Percentiles rank a stretch among this genome's conserved stretches.
Conservation (phyloP, 2,888 invertebrate species). For the Congeria kusceri region DNA sequence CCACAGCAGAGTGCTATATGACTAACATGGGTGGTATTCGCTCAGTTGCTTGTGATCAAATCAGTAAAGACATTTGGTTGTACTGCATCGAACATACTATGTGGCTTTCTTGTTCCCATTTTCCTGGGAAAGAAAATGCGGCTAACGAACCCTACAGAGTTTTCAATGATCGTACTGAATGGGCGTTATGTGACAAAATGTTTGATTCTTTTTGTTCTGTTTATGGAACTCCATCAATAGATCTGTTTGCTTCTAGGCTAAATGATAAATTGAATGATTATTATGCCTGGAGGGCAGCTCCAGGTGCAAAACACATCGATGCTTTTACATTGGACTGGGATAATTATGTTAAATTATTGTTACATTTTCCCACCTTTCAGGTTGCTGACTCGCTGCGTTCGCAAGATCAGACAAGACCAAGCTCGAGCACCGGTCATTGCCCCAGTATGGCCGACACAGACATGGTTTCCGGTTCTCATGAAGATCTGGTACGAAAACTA, state of each 20-base stretch:
- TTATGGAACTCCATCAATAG: slow-evolving; percentile 15
- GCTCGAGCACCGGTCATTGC: slow-evolving; percentile 38
- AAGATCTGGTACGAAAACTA: slow-evolving; percentile 2
- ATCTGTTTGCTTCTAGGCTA: slow-evolving; percentile 37
- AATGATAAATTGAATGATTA: slow-evolving; percentile 24
- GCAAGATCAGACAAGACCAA: slow-evolving; percentile 36
- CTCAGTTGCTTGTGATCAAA: background rate
- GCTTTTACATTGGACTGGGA: slow-evolving; percentile 32
- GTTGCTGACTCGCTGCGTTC: slow-evolving; percentile 10
- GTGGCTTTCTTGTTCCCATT: slow-evolving; percentile 28
- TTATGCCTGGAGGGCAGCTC: slow-evolving; percentile 38
- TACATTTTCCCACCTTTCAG: slow-evolving; percentile 46
- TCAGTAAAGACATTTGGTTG: slow-evolving; percentile 21
- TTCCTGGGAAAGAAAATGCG: slow-evolving; percentile 7
- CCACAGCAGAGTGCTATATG: slow-evolving; percentile 35
- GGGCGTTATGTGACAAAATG: slow-evolving; percentile 14
- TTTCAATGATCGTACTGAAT: slow-evolving; percentile 33
- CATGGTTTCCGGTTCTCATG: slow-evolving; percentile 37
- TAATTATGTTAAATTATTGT: background rate
- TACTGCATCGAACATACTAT: slow-evolving; percentile 20
- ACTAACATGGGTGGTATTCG: slow-evolving; percentile 35
- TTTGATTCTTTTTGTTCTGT: slow-evolving; percentile 6
- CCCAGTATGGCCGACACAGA: slow-evolving; percentile 39
- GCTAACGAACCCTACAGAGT: slow-evolving; percentile 5
- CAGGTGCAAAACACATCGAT: slow-evolving; percentile 16